A percentile compares a stretch with the other conserved stretches of the same genome.
phyloP scores from a whole-genome alignment of 2,888 invertebrate species.

The Cheilosia variabilis region DNA sequence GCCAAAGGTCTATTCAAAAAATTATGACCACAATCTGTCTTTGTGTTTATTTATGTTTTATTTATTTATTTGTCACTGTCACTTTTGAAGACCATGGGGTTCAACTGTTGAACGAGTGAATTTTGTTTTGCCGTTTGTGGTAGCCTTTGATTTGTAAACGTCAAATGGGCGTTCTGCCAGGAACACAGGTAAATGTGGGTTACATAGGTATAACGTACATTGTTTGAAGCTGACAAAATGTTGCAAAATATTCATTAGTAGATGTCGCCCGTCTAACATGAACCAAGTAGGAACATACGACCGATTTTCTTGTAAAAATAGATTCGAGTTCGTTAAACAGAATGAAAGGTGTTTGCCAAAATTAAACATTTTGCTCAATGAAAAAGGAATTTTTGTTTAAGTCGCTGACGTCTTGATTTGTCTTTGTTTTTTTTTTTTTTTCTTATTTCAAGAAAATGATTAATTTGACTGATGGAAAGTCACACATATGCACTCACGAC shows the following conservation, averaged over 20 bases:
- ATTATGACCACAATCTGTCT: no score
- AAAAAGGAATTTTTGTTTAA: no score
- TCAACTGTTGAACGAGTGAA: no score
- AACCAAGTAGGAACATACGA: background rate
- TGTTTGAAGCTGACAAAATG: background rate
- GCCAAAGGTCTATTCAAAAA: no score
- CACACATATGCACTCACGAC: no score
- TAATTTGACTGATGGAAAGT: no score
- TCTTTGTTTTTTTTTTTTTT: no score
- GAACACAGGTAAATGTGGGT: background rate
- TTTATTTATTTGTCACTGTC: no score
- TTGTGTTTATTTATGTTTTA: no score
- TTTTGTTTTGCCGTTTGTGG: background rate
- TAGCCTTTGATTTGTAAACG: background rate
- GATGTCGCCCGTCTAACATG: background rate
- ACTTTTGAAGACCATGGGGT: no score
- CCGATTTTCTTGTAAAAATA: slow-evolving; percentile 7
- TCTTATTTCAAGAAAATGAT: no score
- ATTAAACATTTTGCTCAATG: background rate
- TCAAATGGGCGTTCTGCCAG: background rate
- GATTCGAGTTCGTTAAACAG: slow-evolving; percentile 21
- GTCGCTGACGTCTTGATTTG: background rate
- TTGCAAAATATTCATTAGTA: background rate
- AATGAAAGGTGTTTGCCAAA: slow-evolving; percentile 30
- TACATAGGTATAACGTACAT: no score